phyloP scores from a whole-genome alignment of 2,888 invertebrate species.

The Tenthredo livida region DNA sequence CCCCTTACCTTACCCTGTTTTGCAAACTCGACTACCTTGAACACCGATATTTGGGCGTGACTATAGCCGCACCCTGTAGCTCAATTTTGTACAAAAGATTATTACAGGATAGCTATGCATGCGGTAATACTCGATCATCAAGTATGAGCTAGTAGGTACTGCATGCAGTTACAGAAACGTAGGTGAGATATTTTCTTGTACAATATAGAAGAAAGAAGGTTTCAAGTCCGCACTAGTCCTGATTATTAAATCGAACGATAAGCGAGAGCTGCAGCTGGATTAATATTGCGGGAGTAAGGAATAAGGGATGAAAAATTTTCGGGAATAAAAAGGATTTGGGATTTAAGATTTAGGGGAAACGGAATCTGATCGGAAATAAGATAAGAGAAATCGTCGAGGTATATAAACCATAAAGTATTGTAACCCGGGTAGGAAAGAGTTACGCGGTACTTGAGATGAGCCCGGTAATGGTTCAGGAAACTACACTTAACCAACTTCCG shows the following conservation, averaged over 20 bases:
- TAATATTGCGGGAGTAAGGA: neutral
- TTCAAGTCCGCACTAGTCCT: neutral
- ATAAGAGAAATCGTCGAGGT: neutral
- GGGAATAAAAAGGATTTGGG: constrained; percentile 2
- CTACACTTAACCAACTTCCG: constrained; percentile 73
- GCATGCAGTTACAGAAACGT: neutral
- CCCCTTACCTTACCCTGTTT: constrained; percentile 1
- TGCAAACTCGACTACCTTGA: neutral
- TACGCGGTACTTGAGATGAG: constrained; percentile 45
- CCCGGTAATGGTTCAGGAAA: constrained; percentile 73
- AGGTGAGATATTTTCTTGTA: neutral
- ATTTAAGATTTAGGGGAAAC: neutral
- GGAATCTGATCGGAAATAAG: constrained; percentile 29
- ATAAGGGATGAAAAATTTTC: neutral
- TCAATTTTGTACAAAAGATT: constrained; percentile 7
- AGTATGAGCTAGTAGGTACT: neutral
- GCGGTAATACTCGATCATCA: neutral
- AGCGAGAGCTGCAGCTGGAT: neutral
- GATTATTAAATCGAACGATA: neutral
- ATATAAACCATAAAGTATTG: constrained; percentile 11
- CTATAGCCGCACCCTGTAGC: neutral
- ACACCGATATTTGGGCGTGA: constrained; percentile 17
- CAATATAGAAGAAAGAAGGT: neutral
- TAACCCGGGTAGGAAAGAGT: constrained; percentile 10
- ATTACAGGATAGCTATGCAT: neutral